A percentile compares a stretch with the other conserved stretches of the same genome.
Evolutionary conservation across 2,113 vertebrate species (phyloP).

Genomic region (Sialia sialis): DNA sequence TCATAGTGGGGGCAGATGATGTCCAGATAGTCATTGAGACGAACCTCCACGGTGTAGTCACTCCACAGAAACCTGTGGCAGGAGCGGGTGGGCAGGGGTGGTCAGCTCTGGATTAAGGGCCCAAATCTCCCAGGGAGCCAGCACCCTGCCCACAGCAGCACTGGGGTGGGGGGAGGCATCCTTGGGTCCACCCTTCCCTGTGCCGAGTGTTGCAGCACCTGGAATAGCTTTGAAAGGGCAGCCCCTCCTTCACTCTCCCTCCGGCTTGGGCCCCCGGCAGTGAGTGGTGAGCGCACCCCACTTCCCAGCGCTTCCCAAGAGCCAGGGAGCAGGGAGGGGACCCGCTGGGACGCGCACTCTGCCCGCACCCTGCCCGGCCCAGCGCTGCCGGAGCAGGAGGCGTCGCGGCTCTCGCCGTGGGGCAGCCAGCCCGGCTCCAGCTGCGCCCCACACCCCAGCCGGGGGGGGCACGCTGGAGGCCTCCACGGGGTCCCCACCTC

Average conservation of each 20-base stretch:
- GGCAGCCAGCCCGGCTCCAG: neutral
- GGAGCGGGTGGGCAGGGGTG: neutral
- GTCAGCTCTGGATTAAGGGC: neutral
- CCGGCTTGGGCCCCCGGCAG: neutral
- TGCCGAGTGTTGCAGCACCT: neutral
- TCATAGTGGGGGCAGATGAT: conserved; percentile 92
- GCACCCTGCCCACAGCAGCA: neutral
- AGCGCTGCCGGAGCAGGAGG: neutral
- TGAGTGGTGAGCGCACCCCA: neutral
- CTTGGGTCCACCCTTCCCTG: too few species aligned
- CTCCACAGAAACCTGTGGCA: conserved; percentile 77
- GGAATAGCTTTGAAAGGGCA: neutral
- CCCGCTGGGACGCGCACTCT: neutral
- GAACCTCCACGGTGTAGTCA: conserved; percentile 82
- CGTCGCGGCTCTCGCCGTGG: neutral
- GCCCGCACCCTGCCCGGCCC: conserved; percentile 5
- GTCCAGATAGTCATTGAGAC: conserved; percentile 91
- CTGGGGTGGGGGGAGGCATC: neutral
- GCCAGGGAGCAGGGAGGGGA: neutral
- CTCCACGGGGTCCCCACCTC: neutral
- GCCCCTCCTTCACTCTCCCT: neutral
- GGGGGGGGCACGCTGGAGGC: neutral
- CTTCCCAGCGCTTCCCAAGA: neutral
- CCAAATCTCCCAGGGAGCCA: neutral
- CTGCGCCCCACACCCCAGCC: neutral